phyloP scores from a whole-genome alignment of 2,888 invertebrate species.

The Zelleria hepariella region DNA sequence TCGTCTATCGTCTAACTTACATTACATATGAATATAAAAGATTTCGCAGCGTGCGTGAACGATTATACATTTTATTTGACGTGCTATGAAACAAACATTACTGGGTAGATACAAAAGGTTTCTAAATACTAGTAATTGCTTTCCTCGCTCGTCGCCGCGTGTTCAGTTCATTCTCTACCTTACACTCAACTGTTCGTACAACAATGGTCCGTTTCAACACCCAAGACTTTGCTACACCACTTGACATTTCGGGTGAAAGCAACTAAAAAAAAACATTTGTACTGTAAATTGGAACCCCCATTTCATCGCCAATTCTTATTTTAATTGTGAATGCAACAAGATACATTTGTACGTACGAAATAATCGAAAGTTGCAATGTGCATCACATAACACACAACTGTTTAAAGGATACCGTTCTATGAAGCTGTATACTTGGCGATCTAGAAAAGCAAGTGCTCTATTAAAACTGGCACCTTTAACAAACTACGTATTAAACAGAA shows the following conservation, averaged over 20 bases:
- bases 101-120: constrained; percentile 14
- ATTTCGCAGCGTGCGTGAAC: constrained; percentile 35
- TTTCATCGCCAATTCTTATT: background rate
- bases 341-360: background rate
- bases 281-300: background rate
- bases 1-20: constrained; percentile 25
- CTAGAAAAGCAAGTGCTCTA: background rate
- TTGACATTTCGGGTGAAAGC: background rate
- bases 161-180: background rate
- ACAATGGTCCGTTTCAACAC: background rate
- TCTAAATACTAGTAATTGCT: constrained; percentile 5
- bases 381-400: background rate
- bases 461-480: background rate
- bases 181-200: background rate
- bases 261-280: background rate
- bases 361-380: background rate
- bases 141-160: background rate
- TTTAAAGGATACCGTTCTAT: background rate
- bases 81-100: constrained; percentile 30
- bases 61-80: constrained; percentile 24
- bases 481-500: background rate
- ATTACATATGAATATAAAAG: constrained; percentile 25
- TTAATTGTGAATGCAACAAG: background rate
- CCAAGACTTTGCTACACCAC: background rate
- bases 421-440: background rate